These are phyloP conservation scores for Horisme vitalbata DNA, from an alignment of 2,888 invertebrate genomes.

Conservation along the genomic window DNA sequence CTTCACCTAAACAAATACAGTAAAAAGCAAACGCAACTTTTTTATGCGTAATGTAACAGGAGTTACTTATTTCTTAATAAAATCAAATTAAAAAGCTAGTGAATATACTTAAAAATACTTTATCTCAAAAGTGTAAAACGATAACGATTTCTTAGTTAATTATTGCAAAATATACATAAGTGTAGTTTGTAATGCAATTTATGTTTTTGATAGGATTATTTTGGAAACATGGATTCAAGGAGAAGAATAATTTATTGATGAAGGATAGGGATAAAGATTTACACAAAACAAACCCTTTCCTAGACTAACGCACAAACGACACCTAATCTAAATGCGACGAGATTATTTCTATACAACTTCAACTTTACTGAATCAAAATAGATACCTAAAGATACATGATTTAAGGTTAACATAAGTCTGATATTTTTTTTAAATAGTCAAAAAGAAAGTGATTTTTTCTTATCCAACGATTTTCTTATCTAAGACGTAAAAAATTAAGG, in stretches of 20 bases:
- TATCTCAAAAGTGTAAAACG: slow-evolving; percentile 28
- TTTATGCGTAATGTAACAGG: slow-evolving; percentile 18
- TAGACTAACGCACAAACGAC: slow-evolving; percentile 4
- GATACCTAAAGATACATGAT: slow-evolving; percentile 35
- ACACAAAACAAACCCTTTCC: slow-evolving; percentile 32
- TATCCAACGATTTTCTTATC: slow-evolving; percentile 26
- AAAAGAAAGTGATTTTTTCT: slow-evolving; percentile 29
- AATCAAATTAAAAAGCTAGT: slow-evolving; percentile 18
- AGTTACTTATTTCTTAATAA: slow-evolving; percentile 14
- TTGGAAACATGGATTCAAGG: slow-evolving; percentile 25
- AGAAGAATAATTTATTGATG: slow-evolving; percentile 13
- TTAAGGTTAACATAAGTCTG: slow-evolving; percentile 30
- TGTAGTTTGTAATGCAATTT: neutral
- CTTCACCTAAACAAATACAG: slow-evolving; percentile 24
- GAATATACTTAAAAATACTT: slow-evolving; percentile 22
- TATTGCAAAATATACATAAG: neutral
- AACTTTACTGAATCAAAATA: slow-evolving; percentile 23
- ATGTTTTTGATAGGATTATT: slow-evolving; percentile 11
- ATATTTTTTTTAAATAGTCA: slow-evolving; percentile 32
- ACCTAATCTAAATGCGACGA: slow-evolving; percentile 34
- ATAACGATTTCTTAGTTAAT: slow-evolving; percentile 10
- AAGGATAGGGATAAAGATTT: slow-evolving; percentile 22
- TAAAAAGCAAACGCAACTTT: slow-evolving; percentile 19
- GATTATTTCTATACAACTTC: slow-evolving; percentile 34
- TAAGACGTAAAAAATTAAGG: slow-evolving; percentile 22